Percentiles rank a stretch among this genome's conserved stretches.
These are phyloP conservation scores for Syrrhaptes paradoxus DNA, from an alignment of 2,113 vertebrate genomes.

Conservation along the genomic window DNA sequence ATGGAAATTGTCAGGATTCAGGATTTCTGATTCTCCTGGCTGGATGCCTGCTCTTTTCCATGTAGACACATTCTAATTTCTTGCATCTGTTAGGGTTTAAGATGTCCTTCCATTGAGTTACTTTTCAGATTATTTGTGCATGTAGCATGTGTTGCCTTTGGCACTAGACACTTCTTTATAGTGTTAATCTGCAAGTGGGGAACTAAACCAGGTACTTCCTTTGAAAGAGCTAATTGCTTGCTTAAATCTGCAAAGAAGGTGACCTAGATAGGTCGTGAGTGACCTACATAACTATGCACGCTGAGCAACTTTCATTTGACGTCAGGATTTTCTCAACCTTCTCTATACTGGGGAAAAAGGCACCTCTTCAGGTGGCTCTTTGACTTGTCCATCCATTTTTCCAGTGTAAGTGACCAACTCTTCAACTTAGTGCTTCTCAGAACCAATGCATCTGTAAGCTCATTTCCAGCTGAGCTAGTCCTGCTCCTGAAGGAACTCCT, in stretches of 20 bases:
- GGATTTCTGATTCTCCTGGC: background rate
- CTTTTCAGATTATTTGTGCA: background rate
- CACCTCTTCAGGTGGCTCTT: background rate
- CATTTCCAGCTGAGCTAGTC: background rate
- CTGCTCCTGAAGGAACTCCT: background rate
- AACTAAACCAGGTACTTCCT: background rate
- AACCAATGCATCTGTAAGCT: background rate
- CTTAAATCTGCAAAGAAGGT: background rate
- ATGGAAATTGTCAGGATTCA: background rate
- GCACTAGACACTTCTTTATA: background rate
- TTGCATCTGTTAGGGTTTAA: background rate
- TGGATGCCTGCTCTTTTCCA: background rate
- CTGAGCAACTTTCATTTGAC: background rate
- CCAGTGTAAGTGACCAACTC: background rate
- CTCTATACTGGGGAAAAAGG: background rate
- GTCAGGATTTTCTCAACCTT: background rate
- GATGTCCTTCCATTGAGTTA: background rate
- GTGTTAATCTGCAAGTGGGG: background rate
- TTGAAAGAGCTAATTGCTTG: conserved; percentile 25
- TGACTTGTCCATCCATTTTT: background rate
- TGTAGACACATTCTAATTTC: background rate
- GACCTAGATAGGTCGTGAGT: background rate
- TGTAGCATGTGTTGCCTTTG: background rate
- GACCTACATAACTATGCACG: background rate
- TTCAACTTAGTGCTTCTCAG: background rate